Evolutionary conservation across 2,797 vertebrate species (phyloP), one percentile per base, ranked within the genome.

Genomic region (Spinibarbus caldwelli): DNA sequence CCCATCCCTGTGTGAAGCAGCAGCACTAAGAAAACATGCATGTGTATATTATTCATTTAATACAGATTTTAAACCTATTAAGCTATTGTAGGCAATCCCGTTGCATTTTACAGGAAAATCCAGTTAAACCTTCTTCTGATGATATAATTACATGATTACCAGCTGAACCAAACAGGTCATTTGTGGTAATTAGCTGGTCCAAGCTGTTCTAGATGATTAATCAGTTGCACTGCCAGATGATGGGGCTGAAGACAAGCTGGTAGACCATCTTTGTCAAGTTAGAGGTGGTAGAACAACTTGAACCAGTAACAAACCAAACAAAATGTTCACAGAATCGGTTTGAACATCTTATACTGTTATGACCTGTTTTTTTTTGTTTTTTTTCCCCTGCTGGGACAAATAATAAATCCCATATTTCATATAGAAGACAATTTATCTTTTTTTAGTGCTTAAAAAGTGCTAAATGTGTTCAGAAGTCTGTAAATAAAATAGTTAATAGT

Each of bases 181-280:
- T 78, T 78, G 76, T 78, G 76, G 76, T 43, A 62, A 78, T 78
- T 78, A 78, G 54, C 54, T 78, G 76, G 76, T 78, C 54, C 76
- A 78, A 78, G 76, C 76, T 78, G 76, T 78, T 78, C 76, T 62
- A 43, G 36, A 78, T 78, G 54, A 78, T 62, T 78, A 43, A 78
- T 78, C 54, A 59, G 76, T 78, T 43, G 54, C 54, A 41, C n/a
- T 78, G 76, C 54, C 75, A 78, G 76, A 43, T 19, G 76, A 78
- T 38, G 23, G n/a, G 76, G 54, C 76, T 41, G 54, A 78, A 10
- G 76, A 78, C 76, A 78, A 59, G 54, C 76, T 78, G 76, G 54
- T 78, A 78, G 52, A 78, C 76, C 54, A 78, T 62, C 54, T 78
- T 78, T 52, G 73, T 38, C 31, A 76, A n/a, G 73, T 76, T 76